A percentile compares a stretch with the other conserved stretches of the same genome.
Evolutionary conservation across 1,140 invertebrate species (phyloP).

Genomic region (Ceratina calcarata): DNA sequence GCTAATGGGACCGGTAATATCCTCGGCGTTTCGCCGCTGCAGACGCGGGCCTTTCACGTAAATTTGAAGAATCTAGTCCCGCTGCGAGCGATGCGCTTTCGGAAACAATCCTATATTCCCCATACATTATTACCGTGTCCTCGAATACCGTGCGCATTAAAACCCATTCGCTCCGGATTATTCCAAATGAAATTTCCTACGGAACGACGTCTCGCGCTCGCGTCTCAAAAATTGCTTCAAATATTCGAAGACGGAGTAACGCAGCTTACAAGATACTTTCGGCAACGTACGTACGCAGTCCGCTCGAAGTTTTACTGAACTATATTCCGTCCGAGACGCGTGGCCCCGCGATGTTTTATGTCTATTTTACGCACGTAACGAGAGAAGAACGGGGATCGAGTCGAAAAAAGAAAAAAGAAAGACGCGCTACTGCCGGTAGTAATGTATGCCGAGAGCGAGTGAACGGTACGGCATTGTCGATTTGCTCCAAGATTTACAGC

Average conservation of each 20-base stretch:
- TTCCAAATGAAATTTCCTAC: not conserved
- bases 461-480: slow-evolving; percentile 72
- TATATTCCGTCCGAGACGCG: slow-evolving; percentile 48
- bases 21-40: slow-evolving; percentile 30
- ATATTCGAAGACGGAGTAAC: too few species aligned
- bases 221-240: not conserved
- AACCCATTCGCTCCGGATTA: not conserved
- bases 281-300: not conserved
- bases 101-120: slow-evolving; percentile 20
- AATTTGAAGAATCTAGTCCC: slow-evolving; percentile 51
- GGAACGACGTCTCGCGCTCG: too few species aligned
- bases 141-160: not conserved
- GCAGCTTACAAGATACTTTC: not conserved
- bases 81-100: slow-evolving; percentile 3
- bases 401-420: not conserved
- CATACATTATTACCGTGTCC: not conserved
- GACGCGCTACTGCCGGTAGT: slow-evolving; percentile 63
- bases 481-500: slow-evolving; percentile 76
- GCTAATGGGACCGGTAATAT: slow-evolving; percentile 61
- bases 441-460: slow-evolving; percentile 67
- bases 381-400: not conserved
- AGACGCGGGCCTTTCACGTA: slow-evolving; percentile 44
- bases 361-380: slow-evolving; percentile 33
- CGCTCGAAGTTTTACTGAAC: slow-evolving; percentile 59
- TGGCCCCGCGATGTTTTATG: slow-evolving; percentile 64